Evolutionary conservation across 2,888 invertebrate genomes (phyloP), one percentile per base, ranked within the genome.

Genomic region (Gasteruption jaculator): DNA sequence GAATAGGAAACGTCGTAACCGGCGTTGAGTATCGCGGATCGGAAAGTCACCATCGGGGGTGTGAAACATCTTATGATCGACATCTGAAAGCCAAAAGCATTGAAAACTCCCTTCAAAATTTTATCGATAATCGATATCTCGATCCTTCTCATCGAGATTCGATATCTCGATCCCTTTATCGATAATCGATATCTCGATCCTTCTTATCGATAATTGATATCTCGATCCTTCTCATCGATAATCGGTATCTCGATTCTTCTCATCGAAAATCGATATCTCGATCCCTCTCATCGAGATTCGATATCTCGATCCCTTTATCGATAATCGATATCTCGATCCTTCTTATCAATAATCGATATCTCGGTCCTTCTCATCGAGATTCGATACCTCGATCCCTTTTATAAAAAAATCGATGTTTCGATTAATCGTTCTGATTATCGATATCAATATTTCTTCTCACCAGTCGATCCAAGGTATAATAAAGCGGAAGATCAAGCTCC

Each of bases 1-100:
- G 96, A 92, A 58, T 83, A 84, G 0, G 96, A 96, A 3, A 97
- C 95, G 56, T 81, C 76, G 71, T 88, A 92, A 0, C 95, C 95
- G 0, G 87, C 88, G 71, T 93, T 88, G 42, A 94, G 68, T 36
- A 96, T 71, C 0, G 92, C 94, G 1, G 97, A 97, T 55, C 95
- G 88, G 65, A 65, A 76, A 53, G 45, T 48, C 11, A 64, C 38
- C 60, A 69, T 68, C 1, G 68, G 52, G 1, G 68, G 68, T 11
- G 63, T 63, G 16, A 54, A 47, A 24, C 64, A 62, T 25, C 48
- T 58, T n/a, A 69, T 52, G 25, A 56, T 60, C 4, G 68, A 65
- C 62, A 65, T 64, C 60, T 61, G 29, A n/a, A 30, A n/a, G 16
- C 10, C 4, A 44, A 49, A 24, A 46, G 25, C 30, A n/a, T n/a